Base-by-base conservation (phyloP, 2,113 vertebrate species). In the Poeciliopsis prolifica region DNA sequence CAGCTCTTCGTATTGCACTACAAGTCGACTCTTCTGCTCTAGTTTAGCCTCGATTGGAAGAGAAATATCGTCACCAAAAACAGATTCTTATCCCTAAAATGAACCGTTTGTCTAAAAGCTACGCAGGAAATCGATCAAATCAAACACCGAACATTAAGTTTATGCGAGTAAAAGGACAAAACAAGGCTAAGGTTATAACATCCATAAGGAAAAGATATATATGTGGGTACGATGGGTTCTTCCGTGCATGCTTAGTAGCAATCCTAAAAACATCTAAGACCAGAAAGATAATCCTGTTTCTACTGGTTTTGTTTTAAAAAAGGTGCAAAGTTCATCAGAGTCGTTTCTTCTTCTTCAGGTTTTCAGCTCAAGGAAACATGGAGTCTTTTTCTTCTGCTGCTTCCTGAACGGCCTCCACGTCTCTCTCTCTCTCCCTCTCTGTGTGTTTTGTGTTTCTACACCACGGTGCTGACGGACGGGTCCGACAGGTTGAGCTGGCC, bases 381-480 rank as follows among this genome's bases (percentile, higher is more conserved):
- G 74, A 72, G 79, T 69, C 75, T 8, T 9, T 35, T 37, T 37
- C 35, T 58, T 42, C 63, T 65, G 60, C 67, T 82, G 66, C 83
- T 42, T 54, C 29, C 73, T 58, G 81, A 85, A 86, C 44, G 19
- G 42, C 74, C 31, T 81, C 72, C 6, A 42, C 13, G 54, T 75
- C 61, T 75, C 83, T 81, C 84, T 54, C 24, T 22, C 24, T 51
- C 5, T 54, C 51, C n/a, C 51, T 54, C 48, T 54, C 51, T 54
- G 42, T n/a, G 3, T 31, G 30, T n/a, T 3, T 58, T n/a, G 15
- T 58, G 9, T 9, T 74, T 67, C 75, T 78, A 99, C 93, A 99
- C 97, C 96, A 99, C 98, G 64, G 98, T 99, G 96, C 98, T 99
- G 95, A 99, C 98, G 85, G 98, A 99, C 89, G 98, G 98, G 95